Base-by-base conservation (phyloP, 2,113 vertebrate species). In the Paralichthys olivaceus region DNA sequence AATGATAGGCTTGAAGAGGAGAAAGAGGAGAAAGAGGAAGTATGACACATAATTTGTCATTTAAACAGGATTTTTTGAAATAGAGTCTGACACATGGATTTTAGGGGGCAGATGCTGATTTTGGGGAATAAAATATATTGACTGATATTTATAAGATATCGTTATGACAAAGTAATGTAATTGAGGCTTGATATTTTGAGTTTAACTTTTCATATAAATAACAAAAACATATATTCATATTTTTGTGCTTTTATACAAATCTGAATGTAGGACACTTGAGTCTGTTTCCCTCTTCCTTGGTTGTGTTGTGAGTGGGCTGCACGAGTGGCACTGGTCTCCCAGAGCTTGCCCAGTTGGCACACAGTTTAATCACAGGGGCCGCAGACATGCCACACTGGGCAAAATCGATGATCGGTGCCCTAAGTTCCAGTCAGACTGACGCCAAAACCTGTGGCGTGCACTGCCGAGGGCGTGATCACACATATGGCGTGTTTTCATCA, bases 381-480 rank as follows among this genome's bases (percentile, higher is more conserved):
- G 77, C 17, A 60, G 72, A 81, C 66, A 43, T 1, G 32, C 13
- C 69, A 74, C 65, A 69, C 80, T 40, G 80, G 84, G 80, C 70
- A 7, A 68, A 84, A 84, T 81, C 82, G 70, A 77, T 64, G 68
- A 74, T 55, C 69, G 71, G 78, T 56, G 76, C 64, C 71, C 72
- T 82, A 69, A 77, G 69, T 76, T 75, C 49, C 19, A 7, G 20
- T 51, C 49, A 3, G 49, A n/a, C 68, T 62, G 29, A 64, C 59
- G 66, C 74, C 47, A 56, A 47, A 61, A 69, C 75, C 53, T 58
- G 61, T 20, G 69, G 64, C 4, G 64, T 25, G 64, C 57, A 23
- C 57, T 74, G 25, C 34, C 4, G 58, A 78, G 81, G 74, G 79
- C 84, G 83, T 57, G 83, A 88, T 87, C 82, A 77, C 86, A 85